These are phyloP conservation scores for Menura novaehollandiae DNA, from an alignment of 2,113 vertebrate genomes.

Conservation along the genomic window DNA sequence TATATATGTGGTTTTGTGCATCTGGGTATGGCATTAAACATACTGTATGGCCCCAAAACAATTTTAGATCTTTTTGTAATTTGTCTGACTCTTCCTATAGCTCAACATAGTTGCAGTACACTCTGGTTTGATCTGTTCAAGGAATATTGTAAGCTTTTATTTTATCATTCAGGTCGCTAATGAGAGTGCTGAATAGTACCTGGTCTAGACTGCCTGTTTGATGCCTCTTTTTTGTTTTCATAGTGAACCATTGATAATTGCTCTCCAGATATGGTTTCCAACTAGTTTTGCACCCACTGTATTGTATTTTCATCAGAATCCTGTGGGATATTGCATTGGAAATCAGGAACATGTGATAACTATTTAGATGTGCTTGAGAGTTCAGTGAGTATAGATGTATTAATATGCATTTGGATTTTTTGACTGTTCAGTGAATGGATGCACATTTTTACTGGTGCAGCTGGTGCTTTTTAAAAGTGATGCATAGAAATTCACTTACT, in stretches of 20 bases:
- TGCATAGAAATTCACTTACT: slow-evolving; percentile 45
- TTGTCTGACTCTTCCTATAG: not conserved
- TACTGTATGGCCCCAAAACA: not conserved
- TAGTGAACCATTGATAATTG: not conserved
- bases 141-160: not conserved
- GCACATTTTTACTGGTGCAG: slow-evolving; percentile 43
- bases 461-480: slow-evolving; percentile 34
- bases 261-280: not conserved
- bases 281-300: not conserved
- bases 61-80: not conserved
- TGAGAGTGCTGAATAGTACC: not conserved
- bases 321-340: not conserved
- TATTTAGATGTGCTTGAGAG: slow-evolving; percentile 7
- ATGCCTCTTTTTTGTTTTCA: not conserved
- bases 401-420: slow-evolving; percentile 23
- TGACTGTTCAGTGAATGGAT: slow-evolving; percentile 34
- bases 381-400: not conserved
- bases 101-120: not conserved
- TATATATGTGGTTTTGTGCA: not conserved
- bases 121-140: not conserved
- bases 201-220: not conserved
- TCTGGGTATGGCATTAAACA: not conserved
- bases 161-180: not conserved
- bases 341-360: not conserved
- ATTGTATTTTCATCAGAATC: not conserved